These are phyloP conservation scores for Eristalinus aeneus DNA, from an alignment of 2,888 invertebrate genomes.

Conservation along the genomic window DNA sequence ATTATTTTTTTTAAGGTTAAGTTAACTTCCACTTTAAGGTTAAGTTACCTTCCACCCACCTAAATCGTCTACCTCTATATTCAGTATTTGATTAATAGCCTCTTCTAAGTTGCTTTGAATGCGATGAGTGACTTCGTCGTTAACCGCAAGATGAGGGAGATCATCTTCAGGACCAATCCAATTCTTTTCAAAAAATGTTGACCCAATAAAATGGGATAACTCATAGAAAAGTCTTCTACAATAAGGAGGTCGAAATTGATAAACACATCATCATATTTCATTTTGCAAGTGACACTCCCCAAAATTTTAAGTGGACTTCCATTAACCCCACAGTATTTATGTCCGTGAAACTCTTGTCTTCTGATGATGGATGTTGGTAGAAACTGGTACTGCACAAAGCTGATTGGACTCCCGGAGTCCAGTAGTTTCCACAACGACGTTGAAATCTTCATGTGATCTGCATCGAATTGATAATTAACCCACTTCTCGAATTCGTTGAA, in stretches of 20 bases:
- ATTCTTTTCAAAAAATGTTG: conserved; percentile 26
- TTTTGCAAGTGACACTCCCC: conserved; percentile 13
- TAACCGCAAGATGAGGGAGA: background rate
- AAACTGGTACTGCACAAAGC: conserved; percentile 27
- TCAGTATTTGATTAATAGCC: no score
- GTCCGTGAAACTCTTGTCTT: conserved; percentile 5
- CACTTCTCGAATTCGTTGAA: background rate
- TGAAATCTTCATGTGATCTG: background rate
- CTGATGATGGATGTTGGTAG: conserved; percentile 9
- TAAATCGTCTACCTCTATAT: no score
- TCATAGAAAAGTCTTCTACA: conserved; percentile 17
- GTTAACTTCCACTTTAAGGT: no score
- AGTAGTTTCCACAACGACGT: background rate
- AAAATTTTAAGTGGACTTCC: conserved; percentile 32
- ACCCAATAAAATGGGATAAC: conserved; percentile 41
- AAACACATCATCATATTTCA: conserved; percentile 25
- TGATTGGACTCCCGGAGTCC: conserved; percentile 32
- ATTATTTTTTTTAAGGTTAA: no score
- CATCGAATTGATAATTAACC: background rate
- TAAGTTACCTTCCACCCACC: no score
- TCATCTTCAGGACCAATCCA: conserved; percentile 27
- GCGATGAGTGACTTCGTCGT: background rate
- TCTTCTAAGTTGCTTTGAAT: background rate
- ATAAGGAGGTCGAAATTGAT: no score
- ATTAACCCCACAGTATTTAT: conserved; percentile 48